Conservation (phyloP, 1,140 invertebrate species). For the Maconellicoccus hirsutus region DNA sequence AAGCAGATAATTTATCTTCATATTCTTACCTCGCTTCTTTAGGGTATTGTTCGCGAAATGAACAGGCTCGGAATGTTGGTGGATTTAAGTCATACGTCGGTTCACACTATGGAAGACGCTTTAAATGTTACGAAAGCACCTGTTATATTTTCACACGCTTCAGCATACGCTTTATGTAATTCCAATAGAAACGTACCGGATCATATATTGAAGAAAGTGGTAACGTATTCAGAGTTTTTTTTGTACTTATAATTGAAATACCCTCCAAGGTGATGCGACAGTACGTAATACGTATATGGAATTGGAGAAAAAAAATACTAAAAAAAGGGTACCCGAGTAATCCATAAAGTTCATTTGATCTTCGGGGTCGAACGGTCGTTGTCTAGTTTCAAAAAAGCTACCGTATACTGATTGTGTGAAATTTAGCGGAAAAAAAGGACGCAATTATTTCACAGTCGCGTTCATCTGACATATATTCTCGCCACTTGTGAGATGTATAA, state of each 20-base stretch:
- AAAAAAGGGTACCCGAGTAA: too few species aligned
- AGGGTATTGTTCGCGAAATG: slow-evolving; percentile 71
- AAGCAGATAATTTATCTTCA: background rate
- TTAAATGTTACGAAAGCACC: slow-evolving; percentile 62
- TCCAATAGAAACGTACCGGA: slow-evolving; percentile 76
- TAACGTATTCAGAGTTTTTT: slow-evolving; percentile 35
- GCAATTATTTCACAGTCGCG: too few species aligned
- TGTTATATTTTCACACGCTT: slow-evolving; percentile 81
- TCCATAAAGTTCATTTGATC: too few species aligned
- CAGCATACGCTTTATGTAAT: slow-evolving; percentile 69
- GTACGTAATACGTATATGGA: too few species aligned
- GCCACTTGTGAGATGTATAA: too few species aligned
- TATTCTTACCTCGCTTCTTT: slow-evolving; percentile 26
- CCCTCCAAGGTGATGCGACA: too few species aligned
- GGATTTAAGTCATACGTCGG: slow-evolving; percentile 75
- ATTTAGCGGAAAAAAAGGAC: too few species aligned
- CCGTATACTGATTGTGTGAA: too few species aligned
- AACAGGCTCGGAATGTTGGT: slow-evolving; percentile 84
- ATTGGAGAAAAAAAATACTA: too few species aligned
- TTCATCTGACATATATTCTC: too few species aligned
- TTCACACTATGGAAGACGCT: slow-evolving; percentile 64
- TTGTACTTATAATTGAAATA: background rate
- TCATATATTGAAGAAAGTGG: slow-evolving; percentile 62
- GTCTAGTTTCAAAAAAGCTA: too few species aligned
- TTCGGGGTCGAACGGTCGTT: too few species aligned